These are phyloP conservation scores for Hoplostethus mediterraneus DNA, from an alignment of 2,797 vertebrate species.

Conservation along the genomic window DNA sequence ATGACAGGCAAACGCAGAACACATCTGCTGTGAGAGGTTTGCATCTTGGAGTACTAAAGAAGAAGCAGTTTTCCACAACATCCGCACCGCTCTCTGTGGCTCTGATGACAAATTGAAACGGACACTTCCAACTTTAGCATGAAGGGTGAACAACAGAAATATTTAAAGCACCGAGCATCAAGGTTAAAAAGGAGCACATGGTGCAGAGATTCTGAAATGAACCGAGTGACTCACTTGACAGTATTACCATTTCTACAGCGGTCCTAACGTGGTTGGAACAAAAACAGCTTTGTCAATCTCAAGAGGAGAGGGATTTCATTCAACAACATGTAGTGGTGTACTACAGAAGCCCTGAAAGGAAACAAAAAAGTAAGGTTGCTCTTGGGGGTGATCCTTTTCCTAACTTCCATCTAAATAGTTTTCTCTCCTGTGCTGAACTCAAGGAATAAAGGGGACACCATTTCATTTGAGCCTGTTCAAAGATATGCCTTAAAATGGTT, in stretches of 20 bases:
- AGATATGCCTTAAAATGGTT: too few relatives aligned
- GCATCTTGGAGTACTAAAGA: neutral
- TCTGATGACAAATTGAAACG: conserved; percentile 14
- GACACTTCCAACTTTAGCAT: neutral
- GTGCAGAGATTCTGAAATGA: neutral
- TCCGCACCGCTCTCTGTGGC: neutral
- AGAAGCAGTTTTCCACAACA: neutral
- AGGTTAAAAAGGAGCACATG: neutral
- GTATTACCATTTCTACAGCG: too few relatives aligned
- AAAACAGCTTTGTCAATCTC: neutral
- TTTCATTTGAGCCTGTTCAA: too few relatives aligned
- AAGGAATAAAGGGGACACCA: too few relatives aligned
- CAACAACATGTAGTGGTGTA: too few relatives aligned
- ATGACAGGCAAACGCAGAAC: neutral
- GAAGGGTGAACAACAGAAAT: conserved; percentile 1
- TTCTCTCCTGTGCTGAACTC: too few relatives aligned
- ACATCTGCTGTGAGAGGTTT: neutral
- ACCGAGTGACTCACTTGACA: too few relatives aligned
- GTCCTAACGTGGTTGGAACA: neutral
- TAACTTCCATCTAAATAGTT: too few relatives aligned
- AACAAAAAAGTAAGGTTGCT: too few relatives aligned
- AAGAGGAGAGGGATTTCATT: too few relatives aligned
- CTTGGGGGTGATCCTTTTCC: too few relatives aligned
- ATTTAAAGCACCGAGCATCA: neutral
- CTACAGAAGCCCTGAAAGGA: too few relatives aligned